Evolutionary conservation across 1,140 invertebrate genomes (phyloP), one percentile per base, ranked within the genome.

Genomic region (Carposina sasakii): DNA sequence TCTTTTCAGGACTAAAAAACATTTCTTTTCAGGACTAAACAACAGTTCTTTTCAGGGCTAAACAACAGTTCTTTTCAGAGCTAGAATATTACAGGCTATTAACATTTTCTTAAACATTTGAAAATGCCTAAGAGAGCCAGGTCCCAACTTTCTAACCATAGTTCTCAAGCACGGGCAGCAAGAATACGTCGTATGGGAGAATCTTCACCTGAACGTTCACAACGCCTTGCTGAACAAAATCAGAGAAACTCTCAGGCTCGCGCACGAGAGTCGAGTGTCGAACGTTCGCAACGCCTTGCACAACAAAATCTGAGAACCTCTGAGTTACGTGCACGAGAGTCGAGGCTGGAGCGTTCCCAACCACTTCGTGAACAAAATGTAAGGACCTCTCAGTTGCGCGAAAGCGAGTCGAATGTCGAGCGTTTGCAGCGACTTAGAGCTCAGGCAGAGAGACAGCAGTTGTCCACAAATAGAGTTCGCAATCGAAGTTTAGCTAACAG

Each of bases 371-470:
- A 52, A 48, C 47, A 54, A 54, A 62, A 48, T 39, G 12, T 52
- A 16, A 57, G 59, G 15, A 54, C 31, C 17, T 46, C 46, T 13
- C 41, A 54, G 17, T 4, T 43, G 15, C 52, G 52, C 42, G 45
- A 26, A 15, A 24, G 42, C 21, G 39, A 62, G 20, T 56, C 53
- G 37, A 56, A 47, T 34, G 13, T 28, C 21, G 57, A 57, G 43
- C 60, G 54, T 57, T 57, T 30, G 15, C 50, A 60, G 23, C 53
- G 53, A 9, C 60, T 57, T 53, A 13, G 24, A 47, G 50, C 6
- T 37, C 61, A 64, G 43, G 12, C 5, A 54, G 53, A 63, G 21
- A 57, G 61, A 60, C 61, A 60, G 17, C 61, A 57, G 51, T 15
- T 17, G 44, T 63, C 30, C 21, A 63, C 53, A 33, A 52, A n/a